phyloP scores from a whole-genome alignment of 2,797 vertebrate species.

The Nothura maculosa region DNA sequence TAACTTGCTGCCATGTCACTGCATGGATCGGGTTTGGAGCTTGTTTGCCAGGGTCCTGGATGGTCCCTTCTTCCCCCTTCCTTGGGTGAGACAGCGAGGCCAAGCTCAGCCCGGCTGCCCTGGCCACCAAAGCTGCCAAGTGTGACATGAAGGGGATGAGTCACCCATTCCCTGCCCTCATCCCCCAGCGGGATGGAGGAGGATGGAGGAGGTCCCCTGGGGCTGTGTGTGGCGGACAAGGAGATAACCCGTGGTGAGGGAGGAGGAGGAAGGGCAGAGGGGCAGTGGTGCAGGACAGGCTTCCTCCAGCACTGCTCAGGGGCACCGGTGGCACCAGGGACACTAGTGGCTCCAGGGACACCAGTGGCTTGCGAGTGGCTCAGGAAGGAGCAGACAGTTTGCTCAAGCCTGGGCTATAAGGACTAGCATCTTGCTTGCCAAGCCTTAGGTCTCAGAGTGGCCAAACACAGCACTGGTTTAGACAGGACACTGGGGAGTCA shows the following conservation, averaged over 20 bases:
- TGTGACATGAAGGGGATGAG: not conserved
- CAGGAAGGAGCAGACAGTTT: not conserved
- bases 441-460: not conserved
- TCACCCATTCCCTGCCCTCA: not conserved
- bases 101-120: fast-evolving
- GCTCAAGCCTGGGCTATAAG: not conserved
- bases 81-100: fast-evolving
- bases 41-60: not conserved
- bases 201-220: not conserved
- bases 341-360: not conserved
- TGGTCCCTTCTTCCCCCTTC: not conserved
- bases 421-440: not conserved
- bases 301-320: not conserved
- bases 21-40: not conserved
- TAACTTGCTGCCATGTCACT: slow-evolving; percentile 51
- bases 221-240: not conserved
- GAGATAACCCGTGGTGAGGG: not conserved
- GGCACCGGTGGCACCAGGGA: not conserved
- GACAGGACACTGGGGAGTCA: not conserved
- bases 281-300: not conserved
- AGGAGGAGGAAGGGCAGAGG: not conserved
- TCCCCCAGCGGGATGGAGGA: not conserved
- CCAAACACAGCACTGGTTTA: not conserved
- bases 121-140: not conserved
- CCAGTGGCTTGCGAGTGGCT: not conserved